Evolutionary conservation across 2,797 vertebrate genomes (phyloP).

Genomic region (Oreochromis grahami): DNA sequence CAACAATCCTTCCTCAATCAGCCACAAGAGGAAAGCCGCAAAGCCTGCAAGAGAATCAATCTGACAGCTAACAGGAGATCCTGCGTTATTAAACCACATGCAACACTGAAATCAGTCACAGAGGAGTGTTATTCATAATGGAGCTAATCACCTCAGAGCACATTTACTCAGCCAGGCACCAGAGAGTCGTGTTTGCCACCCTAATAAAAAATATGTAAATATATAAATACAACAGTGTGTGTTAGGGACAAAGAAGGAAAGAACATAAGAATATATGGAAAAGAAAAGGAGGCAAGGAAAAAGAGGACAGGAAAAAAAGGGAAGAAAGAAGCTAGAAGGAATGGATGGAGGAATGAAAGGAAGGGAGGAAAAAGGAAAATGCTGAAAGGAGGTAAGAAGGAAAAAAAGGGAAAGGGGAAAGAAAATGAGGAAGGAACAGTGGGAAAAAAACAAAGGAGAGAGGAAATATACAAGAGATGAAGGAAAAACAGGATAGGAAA

Average conservation of each 20-base stretch:
- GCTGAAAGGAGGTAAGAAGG: background rate
- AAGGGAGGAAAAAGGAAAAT: background rate
- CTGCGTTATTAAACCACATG: conserved; percentile 19
- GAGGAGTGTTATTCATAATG: conserved; percentile 21
- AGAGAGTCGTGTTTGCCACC: background rate
- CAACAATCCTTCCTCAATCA: background rate
- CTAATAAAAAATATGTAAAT: background rate
- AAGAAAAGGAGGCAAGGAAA: background rate
- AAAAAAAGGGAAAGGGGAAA: background rate
- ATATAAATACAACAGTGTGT: background rate
- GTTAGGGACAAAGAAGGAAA: background rate
- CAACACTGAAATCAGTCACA: conserved; percentile 12
- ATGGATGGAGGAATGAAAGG: background rate
- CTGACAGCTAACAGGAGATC: conserved; percentile 20
- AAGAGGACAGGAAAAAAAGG: background rate
- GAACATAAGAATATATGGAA: background rate
- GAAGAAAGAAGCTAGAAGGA: background rate
- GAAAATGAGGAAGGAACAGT: background rate
- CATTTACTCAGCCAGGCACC: conserved; percentile 4
- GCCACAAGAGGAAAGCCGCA: background rate
- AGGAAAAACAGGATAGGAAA: background rate
- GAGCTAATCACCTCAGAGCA: conserved; percentile 6
- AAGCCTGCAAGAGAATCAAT: conserved; percentile 23
- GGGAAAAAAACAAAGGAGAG: background rate
- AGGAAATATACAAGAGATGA: background rate